A percentile compares a stretch with the other conserved stretches of the same genome.
Evolutionary conservation across 2,113 vertebrate genomes (phyloP).

Genomic region (Alces alces): DNA sequence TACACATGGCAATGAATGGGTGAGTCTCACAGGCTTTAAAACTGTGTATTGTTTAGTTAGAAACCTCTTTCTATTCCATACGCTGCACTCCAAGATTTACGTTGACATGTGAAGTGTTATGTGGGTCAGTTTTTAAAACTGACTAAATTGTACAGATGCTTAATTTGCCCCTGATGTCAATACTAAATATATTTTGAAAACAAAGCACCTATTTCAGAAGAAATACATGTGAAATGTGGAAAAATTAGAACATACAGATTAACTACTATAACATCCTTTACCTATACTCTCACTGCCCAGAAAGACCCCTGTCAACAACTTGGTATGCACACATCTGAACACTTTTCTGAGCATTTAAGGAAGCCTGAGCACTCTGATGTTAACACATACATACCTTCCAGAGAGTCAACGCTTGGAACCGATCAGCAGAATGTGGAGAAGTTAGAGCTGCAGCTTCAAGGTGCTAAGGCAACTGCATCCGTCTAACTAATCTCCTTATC

Average conservation of each 20-base stretch:
- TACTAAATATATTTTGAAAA: background rate
- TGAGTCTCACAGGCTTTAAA: background rate
- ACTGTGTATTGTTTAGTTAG: background rate
- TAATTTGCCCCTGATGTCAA: background rate
- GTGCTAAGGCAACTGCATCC: background rate
- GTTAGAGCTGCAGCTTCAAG: background rate
- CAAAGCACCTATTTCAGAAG: background rate
- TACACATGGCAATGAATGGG: background rate
- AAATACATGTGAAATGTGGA: background rate
- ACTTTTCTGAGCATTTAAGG: background rate
- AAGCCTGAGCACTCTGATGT: background rate
- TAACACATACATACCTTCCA: constrained; percentile 71
- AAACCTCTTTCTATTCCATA: background rate
- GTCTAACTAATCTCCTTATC: constrained; percentile 82
- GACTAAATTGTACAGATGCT: background rate
- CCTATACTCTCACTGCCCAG: background rate
- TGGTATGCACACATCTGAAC: background rate
- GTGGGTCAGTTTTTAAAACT: background rate
- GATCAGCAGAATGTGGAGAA: background rate
- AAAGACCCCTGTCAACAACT: background rate
- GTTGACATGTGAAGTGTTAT: background rate
- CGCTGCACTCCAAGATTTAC: background rate
- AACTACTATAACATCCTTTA: background rate
- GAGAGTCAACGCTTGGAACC: background rate
- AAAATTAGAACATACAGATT: background rate